These are phyloP conservation scores for Taphrorychus bicolor DNA, from an alignment of 2,888 invertebrate genomes.

Conservation along the genomic window DNA sequence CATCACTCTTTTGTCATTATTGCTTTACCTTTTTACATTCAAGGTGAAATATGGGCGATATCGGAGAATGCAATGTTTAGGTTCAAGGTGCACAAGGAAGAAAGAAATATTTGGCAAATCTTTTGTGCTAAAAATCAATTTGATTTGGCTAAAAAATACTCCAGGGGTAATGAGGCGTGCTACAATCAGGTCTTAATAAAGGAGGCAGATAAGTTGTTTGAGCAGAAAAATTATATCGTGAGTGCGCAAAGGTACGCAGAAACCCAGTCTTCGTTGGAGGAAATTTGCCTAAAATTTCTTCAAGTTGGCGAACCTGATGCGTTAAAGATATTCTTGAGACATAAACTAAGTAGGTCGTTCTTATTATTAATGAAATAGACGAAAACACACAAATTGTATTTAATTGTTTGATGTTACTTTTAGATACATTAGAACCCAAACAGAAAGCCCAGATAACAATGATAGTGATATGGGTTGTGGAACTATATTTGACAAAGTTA, in stretches of 20 bases:
- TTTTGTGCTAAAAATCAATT: conserved; percentile 87
- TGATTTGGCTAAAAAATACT: conserved; percentile 85
- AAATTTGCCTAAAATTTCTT: conserved; percentile 90
- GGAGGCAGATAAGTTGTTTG: conserved; percentile 87
- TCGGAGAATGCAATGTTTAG: conserved; percentile 86
- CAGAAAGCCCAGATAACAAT: conserved; percentile 91
- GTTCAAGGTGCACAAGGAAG: conserved; percentile 84
- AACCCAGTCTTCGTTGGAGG: conserved; percentile 92
- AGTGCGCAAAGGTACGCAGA: conserved; percentile 91
- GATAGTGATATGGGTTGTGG: conserved; percentile 94
- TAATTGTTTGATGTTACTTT: too few species aligned
- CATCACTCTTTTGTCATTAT: not conserved
- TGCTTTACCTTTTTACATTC: too few species aligned
- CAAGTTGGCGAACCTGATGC: conserved; percentile 80
- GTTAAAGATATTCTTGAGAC: conserved; percentile 85
- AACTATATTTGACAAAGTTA: conserved; percentile 88
- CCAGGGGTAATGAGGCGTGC: conserved; percentile 79
- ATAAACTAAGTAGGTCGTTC: conserved; percentile 66
- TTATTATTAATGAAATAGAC: too few species aligned
- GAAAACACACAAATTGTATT: not conserved
- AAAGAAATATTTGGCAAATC: conserved; percentile 87
- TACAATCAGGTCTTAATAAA: conserved; percentile 69
- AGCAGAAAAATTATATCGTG: conserved; percentile 76
- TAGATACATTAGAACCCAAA: conserved; percentile 69
- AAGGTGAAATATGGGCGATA: conserved; percentile 81